Evolutionary conservation across 2,797 vertebrate genomes (phyloP), one percentile per base, ranked within the genome.

Genomic region (Tokudaia muenninki): DNA sequence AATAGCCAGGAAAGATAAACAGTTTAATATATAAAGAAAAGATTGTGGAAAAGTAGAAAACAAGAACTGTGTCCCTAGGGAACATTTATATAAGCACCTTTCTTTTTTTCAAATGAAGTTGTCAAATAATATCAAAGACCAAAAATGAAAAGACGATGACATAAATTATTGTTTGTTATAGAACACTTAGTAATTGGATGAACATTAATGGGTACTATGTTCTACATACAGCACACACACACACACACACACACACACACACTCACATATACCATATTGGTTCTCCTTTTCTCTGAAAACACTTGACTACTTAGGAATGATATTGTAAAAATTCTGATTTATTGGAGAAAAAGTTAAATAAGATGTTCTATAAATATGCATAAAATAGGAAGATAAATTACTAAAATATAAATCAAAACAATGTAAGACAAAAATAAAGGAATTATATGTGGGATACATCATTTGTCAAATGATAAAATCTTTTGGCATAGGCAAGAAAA

Each of bases 371-470:
- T 11, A 75, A 63, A 83, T 16, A 57, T 57, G 1, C 21, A 92
- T 77, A 79, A 26, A 34, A 78, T 59, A 57, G 47, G 12, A 95
- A 90, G 22, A 57, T 6, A 86, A 83, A 93, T 50, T 93, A 65
- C 82, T 77, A 34, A 57, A 91, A 37, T 86, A 57, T 31, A 94
- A 92, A 61, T 93, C 24, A 94, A 92, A 87, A 84, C 75, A 87
- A 72, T 75, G 17, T 2, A 92, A 79, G 17, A 80, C 41, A 81
- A 90, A 75, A 94, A 79, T 17, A 90, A 81, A 93, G n/a, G n/a
- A 77, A 59, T 74, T 92, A 82, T 77, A 92, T n/a, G n/a, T 92
- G 1, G 2, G 2, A 84, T 80, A 55, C 59, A 90, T 74, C 55
- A 50, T 37, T 63, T 63, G 65, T 34, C n/a, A 93, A 87, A 24